Base-by-base conservation (phyloP, 2,797 vertebrate genomes). In the Chiloscyllium punctatum region DNA sequence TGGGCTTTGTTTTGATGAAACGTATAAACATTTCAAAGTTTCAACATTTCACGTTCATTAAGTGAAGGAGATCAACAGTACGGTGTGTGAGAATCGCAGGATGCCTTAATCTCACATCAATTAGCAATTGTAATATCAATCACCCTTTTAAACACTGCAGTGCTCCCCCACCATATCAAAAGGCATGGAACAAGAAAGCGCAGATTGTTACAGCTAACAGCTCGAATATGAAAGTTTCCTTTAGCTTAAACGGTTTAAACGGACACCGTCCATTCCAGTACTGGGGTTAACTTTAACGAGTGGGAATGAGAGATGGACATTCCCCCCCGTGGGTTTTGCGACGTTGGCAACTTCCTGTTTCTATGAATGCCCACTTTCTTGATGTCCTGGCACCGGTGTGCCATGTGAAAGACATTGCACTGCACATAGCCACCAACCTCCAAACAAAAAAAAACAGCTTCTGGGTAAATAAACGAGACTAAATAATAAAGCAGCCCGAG, bases 1-100 rank as follows among this genome's bases (percentile, higher is more conserved):
- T 96, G 97, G 96, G 96, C 97, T 97, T 97, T 97, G 97, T 97
- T 97, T 96, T 96, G 96, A 90, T 0, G 0, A 95, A 96, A 97
- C 97, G 96, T 96, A 91, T 96, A 97, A 96, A 96, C 95, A 95
- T 96, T 97, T 95, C 71, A 72, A 57, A 95, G 90, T 74, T 95
- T 96, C 95, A 62, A 79, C 53, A 94, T 95, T 62, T 37, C 30
- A 90, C 95, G 95, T 23, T 66, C 23, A 48, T 8, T 96, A 86
- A 94, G 94, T 96, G 96, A 86, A 95, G 82, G 30, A 96, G 96
- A 96, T 96, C 96, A 94, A 94, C 96, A 95, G 94, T 91, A 88
- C 95, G 95, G 66, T 94, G 94, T 71, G 48, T 72, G 74, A 95
- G 95, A 77, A 86, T 77, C 2, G 79, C 77, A 95, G 33, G 27